Percentiles rank a stretch among this genome's conserved stretches.
Conservation (phyloP, 2,888 invertebrate genomes). For the Ptycholaimellus sp. region DNA sequence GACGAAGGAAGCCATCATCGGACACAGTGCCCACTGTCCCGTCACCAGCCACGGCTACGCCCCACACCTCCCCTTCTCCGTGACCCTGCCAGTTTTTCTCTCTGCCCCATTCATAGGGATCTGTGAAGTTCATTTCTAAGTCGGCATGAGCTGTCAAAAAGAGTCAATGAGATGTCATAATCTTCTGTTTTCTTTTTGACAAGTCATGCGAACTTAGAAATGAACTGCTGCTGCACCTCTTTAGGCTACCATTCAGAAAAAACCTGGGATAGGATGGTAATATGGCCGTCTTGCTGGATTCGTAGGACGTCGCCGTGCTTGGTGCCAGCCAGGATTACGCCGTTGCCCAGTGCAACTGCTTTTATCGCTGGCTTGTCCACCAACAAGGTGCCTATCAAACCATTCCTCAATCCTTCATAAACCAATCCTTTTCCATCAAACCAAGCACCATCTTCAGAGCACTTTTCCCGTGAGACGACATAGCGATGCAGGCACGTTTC, state of each 20-base stretch:
- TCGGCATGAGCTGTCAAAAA: no score
- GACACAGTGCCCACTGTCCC: constrained; percentile 27
- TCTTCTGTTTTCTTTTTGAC: no score
- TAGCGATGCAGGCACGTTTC: constrained; percentile 27
- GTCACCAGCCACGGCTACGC: constrained; percentile 27
- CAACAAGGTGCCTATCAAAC: neutral
- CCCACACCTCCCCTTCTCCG: constrained; percentile 29
- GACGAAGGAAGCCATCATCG: constrained; percentile 28
- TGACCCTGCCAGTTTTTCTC: no score
- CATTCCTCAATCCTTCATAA: no score
- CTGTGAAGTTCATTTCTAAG: no score
- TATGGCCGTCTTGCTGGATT: neutral
- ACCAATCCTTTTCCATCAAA: no score
- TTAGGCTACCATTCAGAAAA: neutral
- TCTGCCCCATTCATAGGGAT: no score
- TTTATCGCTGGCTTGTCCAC: neutral
- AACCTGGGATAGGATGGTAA: neutral
- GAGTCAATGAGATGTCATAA: no score
- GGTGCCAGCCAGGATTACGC: neutral
- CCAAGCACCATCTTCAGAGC: no score
- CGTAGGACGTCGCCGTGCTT: neutral
- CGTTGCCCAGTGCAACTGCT: neutral
- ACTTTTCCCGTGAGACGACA: constrained; percentile 15
- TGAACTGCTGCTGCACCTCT: no score
- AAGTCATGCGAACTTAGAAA: no score